Conservation (phyloP, 2,888 invertebrate genomes). For the Archips xylosteana region DNA sequence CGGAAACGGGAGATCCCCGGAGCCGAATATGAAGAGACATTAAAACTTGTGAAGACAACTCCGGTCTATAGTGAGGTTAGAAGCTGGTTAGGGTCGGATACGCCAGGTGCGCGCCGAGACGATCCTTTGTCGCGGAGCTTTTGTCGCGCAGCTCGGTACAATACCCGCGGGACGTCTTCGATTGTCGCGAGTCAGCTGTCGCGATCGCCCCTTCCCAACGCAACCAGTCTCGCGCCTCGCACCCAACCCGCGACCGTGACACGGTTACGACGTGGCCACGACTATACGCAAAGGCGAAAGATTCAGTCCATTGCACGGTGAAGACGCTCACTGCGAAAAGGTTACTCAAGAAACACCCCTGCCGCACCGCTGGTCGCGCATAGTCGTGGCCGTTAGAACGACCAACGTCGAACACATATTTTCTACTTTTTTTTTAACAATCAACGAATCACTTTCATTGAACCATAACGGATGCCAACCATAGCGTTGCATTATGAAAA, state of each 20-base stretch:
- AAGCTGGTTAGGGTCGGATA: conserved; percentile 69
- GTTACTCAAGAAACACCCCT: no score
- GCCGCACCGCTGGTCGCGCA: no score
- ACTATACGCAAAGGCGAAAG: no score
- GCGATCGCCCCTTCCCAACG: conserved; percentile 60
- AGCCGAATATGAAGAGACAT: conserved; percentile 53
- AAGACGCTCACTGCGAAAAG: no score
- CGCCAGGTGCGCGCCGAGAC: conserved; percentile 81
- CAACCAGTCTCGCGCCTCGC: conserved; percentile 52
- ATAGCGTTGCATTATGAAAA: background rate
- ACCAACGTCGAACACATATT: conserved; percentile 14
- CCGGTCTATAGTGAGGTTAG: conserved; percentile 50
- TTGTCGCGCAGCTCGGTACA: conserved; percentile 68
- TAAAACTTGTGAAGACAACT: conserved; percentile 58
- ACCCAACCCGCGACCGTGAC: conserved; percentile 60
- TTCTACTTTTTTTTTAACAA: background rate
- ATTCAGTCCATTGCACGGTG: no score
- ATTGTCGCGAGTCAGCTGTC: conserved; percentile 82
- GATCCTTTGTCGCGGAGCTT: conserved; percentile 69
- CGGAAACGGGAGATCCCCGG: conserved; percentile 61
- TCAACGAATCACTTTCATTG: background rate
- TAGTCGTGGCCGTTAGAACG: conserved; percentile 31
- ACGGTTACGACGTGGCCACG: conserved; percentile 43
- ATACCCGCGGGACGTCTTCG: conserved; percentile 82
- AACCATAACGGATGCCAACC: background rate